Percentiles rank a stretch among this genome's conserved stretches.
phyloP scores from a whole-genome alignment of 2,113 vertebrate genomes.

The Tyto alba region DNA sequence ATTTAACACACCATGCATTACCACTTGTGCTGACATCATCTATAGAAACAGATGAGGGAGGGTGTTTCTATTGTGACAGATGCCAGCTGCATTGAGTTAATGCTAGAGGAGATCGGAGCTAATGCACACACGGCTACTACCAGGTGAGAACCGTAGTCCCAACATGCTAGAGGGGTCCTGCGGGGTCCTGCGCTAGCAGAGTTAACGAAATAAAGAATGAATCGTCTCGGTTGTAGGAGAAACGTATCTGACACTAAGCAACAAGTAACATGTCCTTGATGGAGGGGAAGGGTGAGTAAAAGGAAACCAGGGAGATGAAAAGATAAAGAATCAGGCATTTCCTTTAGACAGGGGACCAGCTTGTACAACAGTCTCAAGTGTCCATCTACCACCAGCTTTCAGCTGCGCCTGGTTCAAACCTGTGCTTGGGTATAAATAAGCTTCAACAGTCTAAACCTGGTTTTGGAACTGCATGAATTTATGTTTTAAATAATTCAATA shows the following conservation, averaged over 20 bases:
- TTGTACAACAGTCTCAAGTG: not conserved
- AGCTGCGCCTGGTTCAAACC: conserved; percentile 40
- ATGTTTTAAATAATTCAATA: conserved; percentile 72
- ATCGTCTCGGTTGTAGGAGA: conserved; percentile 61
- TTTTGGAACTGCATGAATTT: conserved; percentile 72
- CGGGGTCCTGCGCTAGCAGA: conserved; percentile 59
- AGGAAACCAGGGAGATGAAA: conserved; percentile 75
- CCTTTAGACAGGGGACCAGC: conserved; percentile 20
- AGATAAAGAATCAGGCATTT: conserved; percentile 87
- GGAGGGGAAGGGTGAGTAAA: conserved; percentile 64
- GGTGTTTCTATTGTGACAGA: conserved; percentile 85
- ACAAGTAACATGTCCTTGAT: conserved; percentile 71
- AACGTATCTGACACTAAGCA: conserved; percentile 71
- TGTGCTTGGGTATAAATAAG: conserved; percentile 35
- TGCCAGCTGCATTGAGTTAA: conserved; percentile 89
- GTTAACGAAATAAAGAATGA: conserved; percentile 61
- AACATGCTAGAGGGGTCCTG: conserved; percentile 75
- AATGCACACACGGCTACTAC: conserved; percentile 74
- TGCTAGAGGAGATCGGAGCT: conserved; percentile 77
- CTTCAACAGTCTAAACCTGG: conserved; percentile 59
- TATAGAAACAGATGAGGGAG: conserved; percentile 83
- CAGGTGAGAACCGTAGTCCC: conserved; percentile 64
- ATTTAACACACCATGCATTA: conserved; percentile 93
- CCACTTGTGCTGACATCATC: conserved; percentile 83
- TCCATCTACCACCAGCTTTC: not conserved